phyloP scores from a whole-genome alignment of 2,113 vertebrate species.

The Astatoreochromis straeleni region DNA sequence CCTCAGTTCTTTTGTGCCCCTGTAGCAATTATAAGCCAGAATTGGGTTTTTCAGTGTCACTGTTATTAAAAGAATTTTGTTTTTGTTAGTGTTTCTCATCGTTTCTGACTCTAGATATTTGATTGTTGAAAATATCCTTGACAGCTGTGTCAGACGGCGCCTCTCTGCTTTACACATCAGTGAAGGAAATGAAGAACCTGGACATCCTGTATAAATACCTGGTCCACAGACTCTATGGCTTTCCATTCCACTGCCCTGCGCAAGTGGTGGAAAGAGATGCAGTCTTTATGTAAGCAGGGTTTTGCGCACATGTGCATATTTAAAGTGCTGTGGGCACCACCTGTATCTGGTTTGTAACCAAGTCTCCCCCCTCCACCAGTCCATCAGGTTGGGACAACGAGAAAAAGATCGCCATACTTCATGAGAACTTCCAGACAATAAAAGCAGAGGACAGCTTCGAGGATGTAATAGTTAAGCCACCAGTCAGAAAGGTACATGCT shows the following conservation, averaged over 20 bases:
- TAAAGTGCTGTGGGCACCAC: too few relatives aligned
- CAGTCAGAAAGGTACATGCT: constrained; percentile 86
- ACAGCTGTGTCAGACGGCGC: constrained; percentile 84
- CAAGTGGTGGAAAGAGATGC: constrained; percentile 97
- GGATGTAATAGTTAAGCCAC: constrained; percentile 91
- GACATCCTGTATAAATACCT: constrained; percentile 98
- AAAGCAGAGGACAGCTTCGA: constrained; percentile 93
- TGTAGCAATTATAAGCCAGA: neutral
- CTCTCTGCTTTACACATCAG: constrained; percentile 95
- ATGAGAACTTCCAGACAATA: constrained; percentile 94
- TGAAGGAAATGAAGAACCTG: constrained; percentile 98
- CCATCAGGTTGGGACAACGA: constrained; percentile 99
- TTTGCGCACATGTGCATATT: neutral
- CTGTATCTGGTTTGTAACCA: neutral
- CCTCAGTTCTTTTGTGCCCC: neutral
- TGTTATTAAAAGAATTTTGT: neutral
- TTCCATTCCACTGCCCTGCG: constrained; percentile 88
- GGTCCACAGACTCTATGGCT: constrained; percentile 94
- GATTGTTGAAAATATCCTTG: constrained; percentile 69
- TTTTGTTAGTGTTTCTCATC: neutral
- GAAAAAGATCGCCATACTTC: constrained; percentile 97
- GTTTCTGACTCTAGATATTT: neutral
- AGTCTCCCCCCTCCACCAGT: constrained; percentile 62
- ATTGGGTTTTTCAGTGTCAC: neutral
- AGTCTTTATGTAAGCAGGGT: constrained; percentile 87